Base-by-base conservation (phyloP, 2,888 invertebrate species). In the Esperia sulphurella region DNA sequence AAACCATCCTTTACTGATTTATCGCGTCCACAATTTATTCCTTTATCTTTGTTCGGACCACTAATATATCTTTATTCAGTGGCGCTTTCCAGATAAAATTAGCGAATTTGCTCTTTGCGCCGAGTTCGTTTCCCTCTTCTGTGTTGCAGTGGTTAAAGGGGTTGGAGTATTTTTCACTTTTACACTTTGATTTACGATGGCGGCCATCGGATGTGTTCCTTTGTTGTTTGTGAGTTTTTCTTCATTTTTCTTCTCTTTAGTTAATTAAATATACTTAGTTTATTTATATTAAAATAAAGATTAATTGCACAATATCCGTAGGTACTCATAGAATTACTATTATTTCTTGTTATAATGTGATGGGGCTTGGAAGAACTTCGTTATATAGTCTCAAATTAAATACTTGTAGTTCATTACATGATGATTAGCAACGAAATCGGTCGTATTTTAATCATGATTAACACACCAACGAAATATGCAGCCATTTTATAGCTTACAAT, bases 1-100 rank as follows among this genome's bases (percentile, higher is more conserved):
- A 87, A 88, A 85, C 84, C 87, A 85, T 84, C 80, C 83, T 83
- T 80, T 79, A 74, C 80, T 86, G 85, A 90, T 89, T 90, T 89
- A 90, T 84, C 71, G 77, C 79, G 71, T 71, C 78, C 80, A 83
- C 83, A 87, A 87, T 87, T 87, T 86, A 87, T 86, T 86, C 82
- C 83, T 86, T 88, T 88, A 88, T 89, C 87, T 85, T 78, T 75
- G 75, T 68, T 69, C 74, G 76, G 80, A 76, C 87, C 84, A 78
- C 85, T 85, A 83, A 85, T 87, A 84, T 87, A 87, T 86, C 87
- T 88, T 87, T 83, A 86, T 86, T 83, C 79, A 78, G 76, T 67
- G 60, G 51, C 54, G 58, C 66, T 74, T 67, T 70, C 57, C 61
- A 72, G 79, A 79, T 83, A 82, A 83, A 87, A 88, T 88, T 87